These are phyloP conservation scores for Lithobius niger DNA, from an alignment of 1,140 invertebrate species.

Conservation along the genomic window DNA sequence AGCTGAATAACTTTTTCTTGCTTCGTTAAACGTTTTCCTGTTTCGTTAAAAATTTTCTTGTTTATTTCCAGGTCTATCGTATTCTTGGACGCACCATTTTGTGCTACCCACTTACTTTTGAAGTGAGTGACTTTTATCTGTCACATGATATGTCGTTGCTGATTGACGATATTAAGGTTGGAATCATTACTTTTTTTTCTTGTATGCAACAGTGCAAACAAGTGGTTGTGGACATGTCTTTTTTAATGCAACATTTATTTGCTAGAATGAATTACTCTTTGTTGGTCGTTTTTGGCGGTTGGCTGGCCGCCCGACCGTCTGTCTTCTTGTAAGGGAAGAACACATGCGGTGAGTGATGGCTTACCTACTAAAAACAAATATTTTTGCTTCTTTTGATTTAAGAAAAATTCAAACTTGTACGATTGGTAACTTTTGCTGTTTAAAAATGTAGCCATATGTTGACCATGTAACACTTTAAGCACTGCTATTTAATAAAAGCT, in stretches of 20 bases:
- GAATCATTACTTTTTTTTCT: too few relatives aligned
- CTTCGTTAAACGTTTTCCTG: conserved; percentile 1
- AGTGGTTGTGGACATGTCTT: too few relatives aligned
- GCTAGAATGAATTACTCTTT: conserved; percentile 83
- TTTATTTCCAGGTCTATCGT: conserved; percentile 57
- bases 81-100: conserved; percentile 92
- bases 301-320: conserved; percentile 91
- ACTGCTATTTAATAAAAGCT: too few relatives aligned
- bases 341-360: conserved; percentile 55
- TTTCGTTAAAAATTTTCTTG: conserved; percentile 11
- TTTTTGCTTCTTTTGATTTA: conserved; percentile 1
- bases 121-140: conserved; percentile 95
- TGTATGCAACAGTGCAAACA: too few relatives aligned
- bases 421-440: not conserved
- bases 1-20: too few relatives aligned
- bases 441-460: too few relatives aligned
- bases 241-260: too few relatives aligned
- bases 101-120: conserved; percentile 96
- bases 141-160: conserved; percentile 94
- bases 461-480: too few relatives aligned
- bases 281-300: conserved; percentile 92
- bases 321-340: conserved; percentile 86
- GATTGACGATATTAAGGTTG: conserved; percentile 88
- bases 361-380: too few relatives aligned
- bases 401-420: not conserved